A percentile compares a stretch with the other conserved stretches of the same genome.
Conservation (phyloP, 2,888 invertebrate species). For the Sphinx pinastri region DNA sequence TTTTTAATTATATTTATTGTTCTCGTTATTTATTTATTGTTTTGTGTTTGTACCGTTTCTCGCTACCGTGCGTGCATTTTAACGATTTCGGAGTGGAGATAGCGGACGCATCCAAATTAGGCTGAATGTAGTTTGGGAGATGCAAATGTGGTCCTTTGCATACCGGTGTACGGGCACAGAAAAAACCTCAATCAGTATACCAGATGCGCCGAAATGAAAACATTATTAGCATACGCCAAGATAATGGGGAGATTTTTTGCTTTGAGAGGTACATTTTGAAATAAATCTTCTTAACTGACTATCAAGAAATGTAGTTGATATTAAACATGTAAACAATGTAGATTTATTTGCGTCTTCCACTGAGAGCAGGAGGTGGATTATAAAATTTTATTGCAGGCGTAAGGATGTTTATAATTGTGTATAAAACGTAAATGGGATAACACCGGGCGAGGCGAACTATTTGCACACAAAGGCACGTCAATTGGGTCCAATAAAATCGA, state of each 20-base stretch:
- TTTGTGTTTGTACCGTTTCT: constrained; percentile 68
- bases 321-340: not conserved
- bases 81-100: constrained; percentile 71
- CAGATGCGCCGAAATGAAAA: constrained; percentile 63
- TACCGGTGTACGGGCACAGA: constrained; percentile 55
- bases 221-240: constrained; percentile 70
- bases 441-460: constrained; percentile 41
- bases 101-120: constrained; percentile 78
- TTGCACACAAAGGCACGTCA: constrained; percentile 74
- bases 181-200: constrained; percentile 60
- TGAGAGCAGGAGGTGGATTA: not conserved
- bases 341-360: not conserved
- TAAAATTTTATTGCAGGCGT: constrained; percentile 5
- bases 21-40: constrained; percentile 81
- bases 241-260: constrained; percentile 53
- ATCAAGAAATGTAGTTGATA: constrained; percentile 5
- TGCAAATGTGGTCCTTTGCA: constrained; percentile 77
- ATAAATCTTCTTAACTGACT: constrained; percentile 20
- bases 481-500: constrained; percentile 72
- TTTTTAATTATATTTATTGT: constrained; percentile 83
- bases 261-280: constrained; percentile 27
- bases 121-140: constrained; percentile 63
- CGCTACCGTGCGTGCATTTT: constrained; percentile 79
- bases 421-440: constrained; percentile 22
- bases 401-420: constrained; percentile 20